A percentile compares a stretch with the other conserved stretches of the same genome.
These are phyloP conservation scores for Drosophila helvetica DNA, from an alignment of 2,888 invertebrate species.

Conservation along the genomic window DNA sequence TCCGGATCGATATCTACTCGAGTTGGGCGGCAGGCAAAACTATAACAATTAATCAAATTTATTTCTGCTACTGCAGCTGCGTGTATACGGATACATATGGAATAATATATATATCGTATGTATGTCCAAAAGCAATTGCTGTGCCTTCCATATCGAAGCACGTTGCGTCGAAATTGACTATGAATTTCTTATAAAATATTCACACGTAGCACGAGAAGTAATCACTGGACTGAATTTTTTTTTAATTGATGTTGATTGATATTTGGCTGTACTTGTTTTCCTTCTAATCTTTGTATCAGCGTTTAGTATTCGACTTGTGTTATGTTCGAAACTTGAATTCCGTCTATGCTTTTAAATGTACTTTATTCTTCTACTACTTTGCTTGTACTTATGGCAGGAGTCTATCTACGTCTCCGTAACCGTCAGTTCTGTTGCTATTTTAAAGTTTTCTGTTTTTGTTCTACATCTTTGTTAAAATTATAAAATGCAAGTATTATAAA, in stretches of 20 bases:
- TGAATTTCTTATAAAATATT: constrained; percentile 47
- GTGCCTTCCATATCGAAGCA: constrained; percentile 40
- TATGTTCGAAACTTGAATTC: constrained; percentile 48
- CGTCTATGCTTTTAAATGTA: constrained; percentile 56
- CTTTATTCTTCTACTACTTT: constrained; percentile 33
- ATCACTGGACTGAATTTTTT: constrained; percentile 71
- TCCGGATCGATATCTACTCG: constrained; percentile 95
- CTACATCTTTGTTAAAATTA: constrained; percentile 53
- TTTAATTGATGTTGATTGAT: constrained; percentile 59
- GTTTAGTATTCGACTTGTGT: constrained; percentile 55
- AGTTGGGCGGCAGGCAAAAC: constrained; percentile 92
- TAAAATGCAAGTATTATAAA: constrained; percentile 68
- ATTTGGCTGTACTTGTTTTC: constrained; percentile 57
- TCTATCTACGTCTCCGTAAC: constrained; percentile 47
- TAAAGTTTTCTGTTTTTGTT: constrained; percentile 29
- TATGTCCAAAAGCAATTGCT: constrained; percentile 52
- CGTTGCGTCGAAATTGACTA: constrained; percentile 44
- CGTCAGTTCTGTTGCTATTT: constrained; percentile 40
- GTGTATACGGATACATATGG: constrained; percentile 38
- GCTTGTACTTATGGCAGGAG: constrained; percentile 43
- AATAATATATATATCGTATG: neutral
- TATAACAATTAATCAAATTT: constrained; percentile 87
- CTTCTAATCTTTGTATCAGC: constrained; percentile 31
- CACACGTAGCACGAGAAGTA: constrained; percentile 54
- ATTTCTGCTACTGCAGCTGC: constrained; percentile 21